A percentile compares a stretch with the other conserved stretches of the same genome.
Evolutionary conservation across 2,797 vertebrate genomes (phyloP).

Genomic region (Siniperca obscura): DNA sequence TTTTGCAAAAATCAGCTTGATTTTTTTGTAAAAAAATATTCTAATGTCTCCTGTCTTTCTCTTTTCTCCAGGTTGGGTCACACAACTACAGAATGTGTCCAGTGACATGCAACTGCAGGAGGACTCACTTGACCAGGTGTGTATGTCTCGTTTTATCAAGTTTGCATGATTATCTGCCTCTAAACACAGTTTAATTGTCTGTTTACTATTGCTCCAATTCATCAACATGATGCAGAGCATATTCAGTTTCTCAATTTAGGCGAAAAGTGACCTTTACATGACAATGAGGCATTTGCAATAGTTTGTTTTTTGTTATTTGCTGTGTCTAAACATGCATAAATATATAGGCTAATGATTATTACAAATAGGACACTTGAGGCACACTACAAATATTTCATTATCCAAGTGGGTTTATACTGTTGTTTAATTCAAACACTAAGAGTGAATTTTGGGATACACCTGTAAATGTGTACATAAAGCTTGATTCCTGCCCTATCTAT

Average conservation of each 20-base stretch:
- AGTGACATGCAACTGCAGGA: conserved; percentile 58
- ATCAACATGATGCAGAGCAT: not conserved
- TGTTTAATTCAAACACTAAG: no score
- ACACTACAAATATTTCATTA: not conserved
- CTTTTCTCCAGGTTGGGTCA: conserved; percentile 73
- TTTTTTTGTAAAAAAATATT: not conserved
- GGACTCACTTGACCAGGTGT: conserved; percentile 61
- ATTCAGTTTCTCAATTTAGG: not conserved
- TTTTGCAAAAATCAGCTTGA: not conserved
- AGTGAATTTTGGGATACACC: no score
- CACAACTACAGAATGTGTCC: conserved; percentile 56
- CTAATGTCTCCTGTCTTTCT: not conserved
- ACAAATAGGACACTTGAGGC: not conserved
- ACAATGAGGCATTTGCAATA: not conserved
- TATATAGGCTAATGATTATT: not conserved
- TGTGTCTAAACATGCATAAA: not conserved
- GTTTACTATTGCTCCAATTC: not conserved
- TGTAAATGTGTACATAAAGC: not conserved
- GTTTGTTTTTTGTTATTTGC: not conserved
- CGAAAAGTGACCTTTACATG: not conserved
- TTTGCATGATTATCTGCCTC: not conserved
- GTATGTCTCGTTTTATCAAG: not conserved
- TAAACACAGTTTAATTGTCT: not conserved
- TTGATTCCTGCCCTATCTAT: not conserved
- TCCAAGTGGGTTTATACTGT: no score